Conservation (phyloP, 2,113 vertebrate genomes). For the Tichodroma muraria region DNA sequence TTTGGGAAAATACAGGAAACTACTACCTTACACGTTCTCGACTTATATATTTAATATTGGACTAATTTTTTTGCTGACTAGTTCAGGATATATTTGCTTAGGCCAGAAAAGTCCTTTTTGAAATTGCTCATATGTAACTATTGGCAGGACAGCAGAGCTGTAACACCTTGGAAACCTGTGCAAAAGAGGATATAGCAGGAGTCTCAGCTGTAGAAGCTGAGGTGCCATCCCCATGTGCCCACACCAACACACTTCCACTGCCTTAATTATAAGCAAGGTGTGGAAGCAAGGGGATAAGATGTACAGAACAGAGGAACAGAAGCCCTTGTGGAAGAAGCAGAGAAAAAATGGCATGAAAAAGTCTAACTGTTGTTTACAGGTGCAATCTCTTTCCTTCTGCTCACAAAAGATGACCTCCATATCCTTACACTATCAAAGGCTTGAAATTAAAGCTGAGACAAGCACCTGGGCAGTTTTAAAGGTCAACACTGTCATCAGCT, state of each 20-base stretch:
- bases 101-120: background rate
- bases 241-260: background rate
- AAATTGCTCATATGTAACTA: background rate
- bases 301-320: background rate
- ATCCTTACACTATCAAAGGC: background rate
- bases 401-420: background rate
- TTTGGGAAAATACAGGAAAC: background rate
- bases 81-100: background rate
- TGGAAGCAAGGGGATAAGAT: background rate
- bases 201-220: background rate
- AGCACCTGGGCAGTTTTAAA: background rate
- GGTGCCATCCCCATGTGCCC: background rate
- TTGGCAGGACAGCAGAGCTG: background rate
- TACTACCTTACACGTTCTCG: background rate
- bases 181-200: background rate
- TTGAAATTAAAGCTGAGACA: background rate
- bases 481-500: background rate
- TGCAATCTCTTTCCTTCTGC: background rate
- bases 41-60: background rate
- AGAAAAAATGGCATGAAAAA: background rate
- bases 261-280: accelerated
- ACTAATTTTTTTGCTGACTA: background rate
- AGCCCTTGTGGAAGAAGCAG: background rate
- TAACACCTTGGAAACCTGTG: background rate
- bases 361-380: background rate